phyloP scores from a whole-genome alignment of 2,797 vertebrate species.

The Nyctibius grandis region DNA sequence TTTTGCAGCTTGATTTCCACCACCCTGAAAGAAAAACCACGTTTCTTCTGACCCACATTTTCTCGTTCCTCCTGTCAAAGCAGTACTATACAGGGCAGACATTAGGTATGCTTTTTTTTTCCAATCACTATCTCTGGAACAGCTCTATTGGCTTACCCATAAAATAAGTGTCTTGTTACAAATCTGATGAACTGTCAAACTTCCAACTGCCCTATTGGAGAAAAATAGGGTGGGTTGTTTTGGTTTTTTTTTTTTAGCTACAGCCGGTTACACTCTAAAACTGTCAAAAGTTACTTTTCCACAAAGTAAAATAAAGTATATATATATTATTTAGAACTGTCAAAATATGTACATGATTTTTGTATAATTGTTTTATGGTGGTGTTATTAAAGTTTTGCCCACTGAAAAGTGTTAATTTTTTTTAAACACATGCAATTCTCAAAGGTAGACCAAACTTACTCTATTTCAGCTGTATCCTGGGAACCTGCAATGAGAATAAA shows the following conservation, averaged over 20 bases:
- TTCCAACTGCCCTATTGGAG: neutral
- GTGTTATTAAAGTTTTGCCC: slow-evolving; percentile 67
- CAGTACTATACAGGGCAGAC: neutral
- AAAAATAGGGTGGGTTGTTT: neutral
- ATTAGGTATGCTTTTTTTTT: neutral
- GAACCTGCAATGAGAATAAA: neutral
- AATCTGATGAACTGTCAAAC: neutral
- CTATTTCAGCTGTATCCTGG: neutral
- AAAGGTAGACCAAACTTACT: neutral
- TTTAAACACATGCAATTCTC: neutral
- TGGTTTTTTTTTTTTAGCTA: neutral
- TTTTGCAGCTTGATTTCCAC: neutral
- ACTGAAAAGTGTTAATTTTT: neutral
- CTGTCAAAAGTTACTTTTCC: slow-evolving; percentile 42
- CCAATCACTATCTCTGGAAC: neutral
- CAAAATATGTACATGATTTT: slow-evolving; percentile 71
- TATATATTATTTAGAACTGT: slow-evolving; percentile 67
- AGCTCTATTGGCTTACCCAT: neutral
- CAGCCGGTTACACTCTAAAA: neutral
- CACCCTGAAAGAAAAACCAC: neutral
- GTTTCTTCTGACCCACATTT: neutral
- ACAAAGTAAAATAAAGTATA: slow-evolving; percentile 46
- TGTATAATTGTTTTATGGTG: slow-evolving; percentile 67
- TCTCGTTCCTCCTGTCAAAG: neutral
- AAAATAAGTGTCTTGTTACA: neutral